A percentile compares a stretch with the other conserved stretches of the same genome.
These are phyloP conservation scores for Danio tinwini DNA, from an alignment of 2,797 vertebrate species.

Conservation along the genomic window DNA sequence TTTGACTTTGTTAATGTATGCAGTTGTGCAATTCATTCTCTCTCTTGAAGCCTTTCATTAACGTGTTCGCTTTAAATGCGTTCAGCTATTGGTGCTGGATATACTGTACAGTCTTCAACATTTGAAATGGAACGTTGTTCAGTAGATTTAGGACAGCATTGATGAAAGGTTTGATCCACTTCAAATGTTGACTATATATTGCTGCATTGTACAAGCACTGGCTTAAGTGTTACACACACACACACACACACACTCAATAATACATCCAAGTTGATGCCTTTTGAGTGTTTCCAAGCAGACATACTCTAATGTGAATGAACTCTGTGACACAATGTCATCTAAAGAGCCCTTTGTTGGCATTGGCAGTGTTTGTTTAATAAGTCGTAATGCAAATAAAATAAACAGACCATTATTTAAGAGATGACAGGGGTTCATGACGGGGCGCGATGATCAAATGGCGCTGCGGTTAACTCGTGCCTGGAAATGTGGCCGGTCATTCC, in stretches of 20 bases:
- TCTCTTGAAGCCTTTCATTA: neutral
- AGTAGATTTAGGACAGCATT: too few relatives aligned
- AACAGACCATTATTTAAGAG: slow-evolving; percentile 34
- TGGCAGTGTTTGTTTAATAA: slow-evolving; percentile 28
- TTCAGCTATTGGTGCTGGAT: slow-evolving; percentile 10
- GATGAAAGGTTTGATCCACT: too few relatives aligned
- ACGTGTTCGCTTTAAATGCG: neutral
- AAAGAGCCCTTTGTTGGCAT: slow-evolving; percentile 17
- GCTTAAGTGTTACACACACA: neutral
- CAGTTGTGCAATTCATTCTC: slow-evolving; percentile 3
- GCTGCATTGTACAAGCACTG: neutral
- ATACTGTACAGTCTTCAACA: too few relatives aligned
- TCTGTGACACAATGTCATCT: slow-evolving; percentile 1
- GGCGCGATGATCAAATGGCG: slow-evolving; percentile 18
- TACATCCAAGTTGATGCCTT: neutral
- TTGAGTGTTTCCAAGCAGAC: slow-evolving; percentile 9
- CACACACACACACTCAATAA: neutral
- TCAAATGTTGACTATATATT: neutral
- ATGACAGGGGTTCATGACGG: slow-evolving; percentile 23
- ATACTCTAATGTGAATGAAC: neutral
- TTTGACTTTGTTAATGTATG: slow-evolving; percentile 8
- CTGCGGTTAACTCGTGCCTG: slow-evolving; percentile 16
- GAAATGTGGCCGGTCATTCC: slow-evolving; percentile 40
- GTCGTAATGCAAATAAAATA: slow-evolving; percentile 28
- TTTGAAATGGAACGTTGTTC: too few relatives aligned